These are phyloP conservation scores for Aphrocallistes beatrix DNA, from an alignment of 37 sponge, comb jelly and placozoan species.

Conservation along the genomic window DNA sequence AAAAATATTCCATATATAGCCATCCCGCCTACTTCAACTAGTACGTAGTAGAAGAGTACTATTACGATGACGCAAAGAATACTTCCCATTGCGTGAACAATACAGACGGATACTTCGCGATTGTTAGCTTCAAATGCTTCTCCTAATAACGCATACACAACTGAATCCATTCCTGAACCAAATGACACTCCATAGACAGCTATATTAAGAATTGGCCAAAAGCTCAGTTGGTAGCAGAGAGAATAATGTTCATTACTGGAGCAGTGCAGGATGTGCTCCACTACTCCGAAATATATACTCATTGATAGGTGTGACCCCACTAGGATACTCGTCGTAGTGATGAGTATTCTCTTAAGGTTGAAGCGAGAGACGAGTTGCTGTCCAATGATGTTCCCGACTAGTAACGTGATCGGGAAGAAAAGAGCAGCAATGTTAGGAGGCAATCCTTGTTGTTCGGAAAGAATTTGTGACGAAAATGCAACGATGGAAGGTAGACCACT, in stretches of 20 bases:
- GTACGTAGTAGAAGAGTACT: neutral
- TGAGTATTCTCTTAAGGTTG: neutral
- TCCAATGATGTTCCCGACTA: neutral
- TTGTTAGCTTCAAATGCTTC: neutral
- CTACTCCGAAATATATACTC: neutral
- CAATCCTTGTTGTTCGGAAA: neutral
- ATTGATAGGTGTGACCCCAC: neutral
- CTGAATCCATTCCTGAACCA: neutral
- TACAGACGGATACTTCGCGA: neutral
- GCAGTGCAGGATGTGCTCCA: neutral
- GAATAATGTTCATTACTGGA: neutral
- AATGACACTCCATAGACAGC: neutral
- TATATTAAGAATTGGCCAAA: neutral
- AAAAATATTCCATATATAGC: neutral
- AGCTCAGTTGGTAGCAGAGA: neutral
- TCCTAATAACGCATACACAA: neutral
- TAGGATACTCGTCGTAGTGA: neutral
- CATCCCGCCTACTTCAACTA: neutral
- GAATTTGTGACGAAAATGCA: slow-evolving; percentile 2
- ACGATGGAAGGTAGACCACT: neutral
- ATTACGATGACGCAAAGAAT: neutral
- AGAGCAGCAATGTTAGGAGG: neutral
- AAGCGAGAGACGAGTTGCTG: neutral
- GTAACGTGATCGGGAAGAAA: neutral
- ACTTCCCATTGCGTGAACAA: neutral